Conservation (phyloP, 2,113 vertebrate genomes). For the Chrysemys picta region DNA sequence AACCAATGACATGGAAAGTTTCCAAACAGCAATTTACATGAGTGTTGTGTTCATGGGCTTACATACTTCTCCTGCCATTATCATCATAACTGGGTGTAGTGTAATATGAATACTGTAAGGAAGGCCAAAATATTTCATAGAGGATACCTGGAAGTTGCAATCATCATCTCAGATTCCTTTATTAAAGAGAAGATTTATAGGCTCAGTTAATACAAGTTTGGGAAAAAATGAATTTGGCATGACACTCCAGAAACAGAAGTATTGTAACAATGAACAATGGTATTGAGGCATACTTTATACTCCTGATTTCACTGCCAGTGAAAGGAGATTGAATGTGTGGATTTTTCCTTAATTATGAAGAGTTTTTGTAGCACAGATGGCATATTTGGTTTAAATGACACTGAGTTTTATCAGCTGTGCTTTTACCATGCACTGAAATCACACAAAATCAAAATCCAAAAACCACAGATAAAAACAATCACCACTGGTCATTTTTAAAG, state of each 20-base stretch:
- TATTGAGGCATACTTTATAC: slow-evolving; percentile 52
- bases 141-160: slow-evolving; percentile 21
- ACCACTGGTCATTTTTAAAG: slow-evolving; percentile 55
- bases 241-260: slow-evolving; percentile 53
- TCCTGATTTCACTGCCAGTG: slow-evolving; percentile 65
- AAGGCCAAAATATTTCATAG: slow-evolving; percentile 26
- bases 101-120: slow-evolving; percentile 16
- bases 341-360: slow-evolving; percentile 58
- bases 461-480: slow-evolving; percentile 35
- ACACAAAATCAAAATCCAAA: slow-evolving; percentile 23
- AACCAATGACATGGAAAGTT: background rate
- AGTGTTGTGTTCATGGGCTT: background rate
- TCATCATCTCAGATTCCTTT: slow-evolving; percentile 29
- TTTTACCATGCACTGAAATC: slow-evolving; percentile 63
- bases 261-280: slow-evolving; percentile 54
- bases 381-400: slow-evolving; percentile 60
- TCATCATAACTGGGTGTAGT: slow-evolving; percentile 29
- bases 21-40: background rate
- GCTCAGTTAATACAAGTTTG: slow-evolving; percentile 70
- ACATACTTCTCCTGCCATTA: slow-evolving; percentile 9
- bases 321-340: slow-evolving; percentile 62
- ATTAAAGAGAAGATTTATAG: slow-evolving; percentile 57
- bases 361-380: slow-evolving; percentile 45
- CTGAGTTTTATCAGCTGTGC: slow-evolving; percentile 58
- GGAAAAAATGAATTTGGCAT: slow-evolving; percentile 69